Conservation (phyloP, 2,113 vertebrate genomes). For the Cygnus atratus region DNA sequence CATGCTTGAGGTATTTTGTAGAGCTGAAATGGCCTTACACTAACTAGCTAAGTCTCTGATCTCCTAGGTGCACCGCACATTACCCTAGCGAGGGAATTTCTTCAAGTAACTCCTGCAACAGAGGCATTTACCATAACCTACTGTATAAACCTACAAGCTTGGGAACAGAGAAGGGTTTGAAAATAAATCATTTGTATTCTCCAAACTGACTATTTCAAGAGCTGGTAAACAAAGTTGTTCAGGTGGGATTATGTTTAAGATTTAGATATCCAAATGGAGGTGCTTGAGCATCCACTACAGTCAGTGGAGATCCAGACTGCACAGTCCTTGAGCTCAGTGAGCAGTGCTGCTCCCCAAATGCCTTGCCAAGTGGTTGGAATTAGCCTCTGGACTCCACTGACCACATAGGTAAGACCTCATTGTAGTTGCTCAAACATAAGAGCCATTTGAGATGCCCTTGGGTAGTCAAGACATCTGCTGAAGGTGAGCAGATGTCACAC, state of each 20-base stretch:
- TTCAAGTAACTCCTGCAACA: background rate
- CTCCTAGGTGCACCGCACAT: background rate
- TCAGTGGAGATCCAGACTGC: background rate
- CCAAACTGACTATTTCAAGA: background rate
- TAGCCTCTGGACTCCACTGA: background rate
- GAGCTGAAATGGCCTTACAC: background rate
- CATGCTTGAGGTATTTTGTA: background rate
- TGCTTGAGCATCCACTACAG: background rate
- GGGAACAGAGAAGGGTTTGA: background rate
- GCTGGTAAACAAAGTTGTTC: background rate
- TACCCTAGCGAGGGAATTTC: background rate
- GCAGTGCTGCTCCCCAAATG: background rate
- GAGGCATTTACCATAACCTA: background rate
- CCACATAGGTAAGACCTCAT: background rate
- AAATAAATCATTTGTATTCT: background rate
- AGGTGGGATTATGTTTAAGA: background rate
- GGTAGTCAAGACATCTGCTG: background rate
- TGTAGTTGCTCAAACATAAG: background rate
- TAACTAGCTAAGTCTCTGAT: background rate
- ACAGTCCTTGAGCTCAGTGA: background rate
- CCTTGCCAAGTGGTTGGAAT: background rate
- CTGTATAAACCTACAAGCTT: background rate
- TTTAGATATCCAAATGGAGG: background rate
- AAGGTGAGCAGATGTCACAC: background rate
- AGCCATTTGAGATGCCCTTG: background rate